Evolutionary conservation across 2,888 invertebrate species (phyloP), one percentile per base, ranked within the genome.

Genomic region (Isotomurus palustris): DNA sequence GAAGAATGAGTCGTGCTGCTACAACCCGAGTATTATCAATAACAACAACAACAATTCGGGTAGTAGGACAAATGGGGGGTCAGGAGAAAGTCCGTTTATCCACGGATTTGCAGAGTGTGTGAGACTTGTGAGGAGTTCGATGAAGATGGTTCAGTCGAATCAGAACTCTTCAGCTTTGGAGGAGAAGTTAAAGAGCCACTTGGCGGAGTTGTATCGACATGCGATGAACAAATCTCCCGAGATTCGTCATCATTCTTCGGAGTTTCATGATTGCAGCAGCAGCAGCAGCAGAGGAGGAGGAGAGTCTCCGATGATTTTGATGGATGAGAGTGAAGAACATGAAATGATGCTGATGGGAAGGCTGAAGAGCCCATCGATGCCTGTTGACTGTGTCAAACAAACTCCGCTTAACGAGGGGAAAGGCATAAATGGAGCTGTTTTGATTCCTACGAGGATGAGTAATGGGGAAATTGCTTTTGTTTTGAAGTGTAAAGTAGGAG

Each of bases 401-500:
- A n/a, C n/a, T 32, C 45, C 8, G 29, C 32, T 12, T n/a, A 17
- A 28, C 35, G 17, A 38, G 43, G 2, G 29, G 32, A 48, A 54
- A 41, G 32, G 43, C 14, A 27, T 24, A 25, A 12, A 54, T 27
- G 43, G 45, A 58, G 54, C 25, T 58, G 50, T 35, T 55, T 65
- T 19, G n/a, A 52, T 76, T 40, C 78, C 77, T 0, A 76, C 76
- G 2, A 73, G 74, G 56, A 64, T 78, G 36, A 70, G 73, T 2
- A 76, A 72, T 62, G 77, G 77, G 3, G 75, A 77, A 52, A 60
- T 78, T 28, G 76, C 77, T 22, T 77, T 77, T 62, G 73, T 77
- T 29, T 69, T 77, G 54, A 66, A 66, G 40, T 52, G 54, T 29
- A 49, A 21, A 2, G 28, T 35, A 19, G 19, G 50, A 21, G 14